phyloP scores from a whole-genome alignment of 2,797 vertebrate species.

The Pitangus sulphuratus region DNA sequence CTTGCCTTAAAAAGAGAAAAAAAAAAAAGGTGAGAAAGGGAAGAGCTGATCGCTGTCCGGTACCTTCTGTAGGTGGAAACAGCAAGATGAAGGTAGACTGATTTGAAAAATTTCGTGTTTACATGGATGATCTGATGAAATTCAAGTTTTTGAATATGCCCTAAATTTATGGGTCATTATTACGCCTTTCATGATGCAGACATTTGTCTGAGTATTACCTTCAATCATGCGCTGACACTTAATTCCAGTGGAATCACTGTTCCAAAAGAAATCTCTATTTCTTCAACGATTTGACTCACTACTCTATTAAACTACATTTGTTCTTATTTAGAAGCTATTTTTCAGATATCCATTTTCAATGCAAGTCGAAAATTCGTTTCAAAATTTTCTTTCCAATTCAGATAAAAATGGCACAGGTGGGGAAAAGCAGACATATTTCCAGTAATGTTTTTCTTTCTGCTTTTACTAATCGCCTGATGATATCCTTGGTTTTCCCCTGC shows the following conservation, averaged over 20 bases:
- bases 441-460: background rate
- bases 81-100: background rate
- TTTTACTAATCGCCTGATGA: background rate
- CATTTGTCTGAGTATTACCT: slow-evolving; percentile 13
- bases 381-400: background rate
- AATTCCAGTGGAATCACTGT: background rate
- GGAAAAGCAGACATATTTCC: background rate
- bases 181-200: background rate
- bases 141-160: background rate
- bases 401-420: background rate
- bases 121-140: background rate
- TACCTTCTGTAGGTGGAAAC: background rate
- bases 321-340: slow-evolving; percentile 27
- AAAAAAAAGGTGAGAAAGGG: background rate
- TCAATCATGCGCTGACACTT: background rate
- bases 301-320: slow-evolving; percentile 9
- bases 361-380: background rate
- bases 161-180: background rate
- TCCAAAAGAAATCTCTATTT: background rate
- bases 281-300: background rate
- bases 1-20: background rate
- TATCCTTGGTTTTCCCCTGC: background rate
- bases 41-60: background rate
- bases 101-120: slow-evolving; percentile 24
- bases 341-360: background rate